Conservation (phyloP, 1,140 invertebrate species). For the Glomeris maerens region DNA sequence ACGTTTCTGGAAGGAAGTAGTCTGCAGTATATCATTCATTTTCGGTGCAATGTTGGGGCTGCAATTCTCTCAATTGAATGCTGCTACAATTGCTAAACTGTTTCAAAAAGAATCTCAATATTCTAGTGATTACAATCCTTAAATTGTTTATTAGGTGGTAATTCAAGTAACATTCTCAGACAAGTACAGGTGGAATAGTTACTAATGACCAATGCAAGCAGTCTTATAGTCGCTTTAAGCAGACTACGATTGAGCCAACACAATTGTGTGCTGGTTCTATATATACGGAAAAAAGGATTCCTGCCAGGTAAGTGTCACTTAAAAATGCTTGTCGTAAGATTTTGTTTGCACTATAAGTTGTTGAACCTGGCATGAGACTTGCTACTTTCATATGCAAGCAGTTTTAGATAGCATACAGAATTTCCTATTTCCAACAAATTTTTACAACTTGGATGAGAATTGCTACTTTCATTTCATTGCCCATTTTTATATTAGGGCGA, state of each 20-base stretch:
- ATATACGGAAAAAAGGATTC: conserved; percentile 79
- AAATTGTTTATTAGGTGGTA: no score
- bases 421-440: no score
- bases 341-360: not conserved
- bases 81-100: not conserved
- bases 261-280: conserved; percentile 82
- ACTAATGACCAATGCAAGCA: not conserved
- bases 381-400: no score
- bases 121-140: no score
- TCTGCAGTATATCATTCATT: no score
- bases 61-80: not conserved
- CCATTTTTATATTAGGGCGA: conserved; percentile 38
- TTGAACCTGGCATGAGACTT: no score
- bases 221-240: not conserved
- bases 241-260: conserved; percentile 57
- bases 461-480: no score
- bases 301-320: conserved; percentile 56
- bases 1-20: no score
- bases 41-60: no score
- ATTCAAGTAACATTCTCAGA: not conserved
- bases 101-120: no score
- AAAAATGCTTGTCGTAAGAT: not conserved
- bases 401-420: no score
- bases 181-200: not conserved
- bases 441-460: no score